Conservation (phyloP, 2,888 invertebrate genomes). For the Trachelus tabidus region DNA sequence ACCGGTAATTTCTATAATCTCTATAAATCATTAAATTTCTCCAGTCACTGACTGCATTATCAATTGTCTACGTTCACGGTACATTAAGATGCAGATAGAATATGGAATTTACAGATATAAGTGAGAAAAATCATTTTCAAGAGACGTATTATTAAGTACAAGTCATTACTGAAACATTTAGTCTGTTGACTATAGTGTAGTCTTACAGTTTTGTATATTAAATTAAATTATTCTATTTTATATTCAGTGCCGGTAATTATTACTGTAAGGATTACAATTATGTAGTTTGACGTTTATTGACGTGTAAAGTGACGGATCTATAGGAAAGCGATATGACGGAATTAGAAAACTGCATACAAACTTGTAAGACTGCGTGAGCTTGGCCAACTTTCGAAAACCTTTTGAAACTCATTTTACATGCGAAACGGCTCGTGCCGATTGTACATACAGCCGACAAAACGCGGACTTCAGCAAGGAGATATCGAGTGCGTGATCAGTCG, state of each 20-base stretch:
- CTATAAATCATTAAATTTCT: conserved; percentile 54
- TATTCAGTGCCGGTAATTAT: neutral
- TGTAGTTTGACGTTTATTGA: neutral
- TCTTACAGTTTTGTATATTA: neutral
- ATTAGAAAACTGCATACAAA: conserved; percentile 19
- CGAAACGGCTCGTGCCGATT: conserved; percentile 8
- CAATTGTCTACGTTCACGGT: neutral
- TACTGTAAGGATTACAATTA: neutral
- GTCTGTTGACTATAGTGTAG: neutral
- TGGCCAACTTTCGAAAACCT: conserved; percentile 43
- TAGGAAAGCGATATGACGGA: neutral
- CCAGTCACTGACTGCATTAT: conserved; percentile 9
- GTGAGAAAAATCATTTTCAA: neutral
- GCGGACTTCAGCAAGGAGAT: conserved; percentile 2
- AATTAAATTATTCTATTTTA: neutral
- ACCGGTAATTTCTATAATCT: conserved; percentile 31
- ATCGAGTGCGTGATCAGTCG: conserved; percentile 5
- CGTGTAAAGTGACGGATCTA: neutral
- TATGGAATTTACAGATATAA: neutral
- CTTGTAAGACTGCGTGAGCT: conserved; percentile 8
- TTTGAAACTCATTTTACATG: conserved; percentile 34
- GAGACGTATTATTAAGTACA: neutral
- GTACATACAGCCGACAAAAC: neutral
- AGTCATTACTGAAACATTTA: neutral
- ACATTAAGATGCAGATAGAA: neutral